Evolutionary conservation across 2,797 vertebrate species (phyloP), one percentile per base, ranked within the genome.

Genomic region (Pelodytes ibericus): DNA sequence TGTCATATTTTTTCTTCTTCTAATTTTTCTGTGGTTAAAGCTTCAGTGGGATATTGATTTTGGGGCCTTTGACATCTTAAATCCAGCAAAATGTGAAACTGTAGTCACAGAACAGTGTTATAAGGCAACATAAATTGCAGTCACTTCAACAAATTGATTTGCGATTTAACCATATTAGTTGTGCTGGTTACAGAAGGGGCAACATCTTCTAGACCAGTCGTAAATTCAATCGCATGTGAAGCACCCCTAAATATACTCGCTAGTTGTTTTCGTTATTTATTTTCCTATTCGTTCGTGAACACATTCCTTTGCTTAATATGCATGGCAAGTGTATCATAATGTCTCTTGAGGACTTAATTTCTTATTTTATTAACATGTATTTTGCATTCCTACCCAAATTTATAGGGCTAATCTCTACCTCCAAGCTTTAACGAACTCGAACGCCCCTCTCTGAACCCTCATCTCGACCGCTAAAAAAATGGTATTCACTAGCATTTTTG

Each of bases 61-160:
- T 82, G 61, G 81, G n/a, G 49, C 74, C n/a, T 47, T 18, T 0
- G 22, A 2, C 73, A 44, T 71, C 7, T 72, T 67, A 33, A 67
- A 77, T 81, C 81, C 71, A 79, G 69, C 0, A 11, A 59, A n/a
- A 81, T 64, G 79, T 71, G 81, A 51, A 29, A 0, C 57, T 51
- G 67, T 74, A 66, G 67, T 73, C 0, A 0, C 61, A 71, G 29
- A 25, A 41, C 69, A 60, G 51, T 60, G 82, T 79, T 80, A 74
- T 27, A 61, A 82, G 74, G 36, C 74, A 71, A 83, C 82, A 84
- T 82, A 86, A 84, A 82, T 3, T 57, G 65, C 25, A 63, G 22
- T 75, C 66, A 73, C 81, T 82, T 78, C 60, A 72, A 69, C 83
- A 72, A 79, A 74, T 53, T 84, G 80, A 81, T 78, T 81, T 86